Conservation (phyloP, 2,888 invertebrate genomes). For the Schizaphis graminum region DNA sequence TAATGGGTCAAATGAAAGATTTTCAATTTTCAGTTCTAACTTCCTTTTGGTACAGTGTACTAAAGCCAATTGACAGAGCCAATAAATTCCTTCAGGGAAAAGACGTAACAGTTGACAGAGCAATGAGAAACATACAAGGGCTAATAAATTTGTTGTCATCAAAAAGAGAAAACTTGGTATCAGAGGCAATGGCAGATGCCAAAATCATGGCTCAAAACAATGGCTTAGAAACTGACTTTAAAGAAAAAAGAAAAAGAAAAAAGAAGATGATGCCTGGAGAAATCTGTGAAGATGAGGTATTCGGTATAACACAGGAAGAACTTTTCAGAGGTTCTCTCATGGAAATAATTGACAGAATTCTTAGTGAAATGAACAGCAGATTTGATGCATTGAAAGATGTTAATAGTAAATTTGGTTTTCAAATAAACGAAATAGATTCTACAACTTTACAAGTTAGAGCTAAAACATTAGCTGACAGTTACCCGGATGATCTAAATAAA, state of each 20-base stretch:
- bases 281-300: slow-evolving; percentile 18
- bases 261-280: slow-evolving; percentile 12
- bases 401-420: slow-evolving; percentile 9
- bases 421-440: slow-evolving; percentile 23
- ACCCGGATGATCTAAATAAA: too few relatives aligned
- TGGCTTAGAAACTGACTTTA: background rate
- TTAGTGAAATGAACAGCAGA: slow-evolving; percentile 13
- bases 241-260: background rate
- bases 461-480: slow-evolving; percentile 7
- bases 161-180: slow-evolving; percentile 11
- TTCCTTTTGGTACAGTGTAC: background rate
- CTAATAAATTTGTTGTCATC: slow-evolving; percentile 9
- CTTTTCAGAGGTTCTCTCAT: slow-evolving; percentile 4
- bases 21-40: background rate
- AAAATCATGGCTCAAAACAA: too few relatives aligned
- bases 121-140: background rate
- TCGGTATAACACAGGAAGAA: slow-evolving; percentile 15
- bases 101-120: background rate
- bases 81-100: too few relatives aligned
- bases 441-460: slow-evolving; percentile 6
- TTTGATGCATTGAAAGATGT: slow-evolving; percentile 29
- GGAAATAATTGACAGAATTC: slow-evolving; percentile 1
- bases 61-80: background rate
- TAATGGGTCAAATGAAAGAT: background rate
- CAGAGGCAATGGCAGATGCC: background rate